Base-by-base conservation (phyloP, 1,140 invertebrate genomes). In the Gonatopus flavifemur region DNA sequence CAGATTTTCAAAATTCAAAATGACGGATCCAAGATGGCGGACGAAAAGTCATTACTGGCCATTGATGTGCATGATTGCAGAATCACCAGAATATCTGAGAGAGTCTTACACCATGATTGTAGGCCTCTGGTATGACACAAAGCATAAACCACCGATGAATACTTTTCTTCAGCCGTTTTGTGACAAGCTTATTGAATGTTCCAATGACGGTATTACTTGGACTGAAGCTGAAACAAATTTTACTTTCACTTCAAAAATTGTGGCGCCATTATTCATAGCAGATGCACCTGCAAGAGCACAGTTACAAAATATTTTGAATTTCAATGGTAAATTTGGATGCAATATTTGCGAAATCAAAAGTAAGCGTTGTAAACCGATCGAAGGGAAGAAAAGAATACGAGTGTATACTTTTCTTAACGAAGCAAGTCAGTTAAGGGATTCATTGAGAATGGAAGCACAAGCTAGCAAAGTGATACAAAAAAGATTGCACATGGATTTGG, bases 281-380 rank as follows among this genome's bases (percentile, higher is more conserved):
- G 59, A 62, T 53, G 59, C 59, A 20, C 55, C 55, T 20, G 52
- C 52, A 8, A 55, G 59, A 48, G 52, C 55, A 5, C 21, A 55
- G 24, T 16, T 54, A 22, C 37, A 49, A 35, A 54, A 57, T 57
- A 52, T 57, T 9, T 7, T 41, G 4, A 18, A 47, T 22, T 49
- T 43, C 38, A 50, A 55, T 46, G 46, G 46, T 20, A 31, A 8
- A 12, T 55, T 41, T 19, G 55, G 55, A 9, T 61, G 59, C 25
- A 57, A 61, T 22, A 40, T 61, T 49, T 61, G 59, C 24, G 55
- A 55, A 54, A 56, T 60, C 7, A 16, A 36, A n/a, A 36, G 15
- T 7, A 36, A 36, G 15, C 7, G 15, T 7, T 28, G 6, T 7
- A 28, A 28, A 28, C 6, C 12, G 25, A 28, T 28, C 12, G 6